Percentiles rank a stretch among this genome's conserved stretches.
Conservation (phyloP, 2,113 vertebrate species). For the Chaetodon trifascialis region DNA sequence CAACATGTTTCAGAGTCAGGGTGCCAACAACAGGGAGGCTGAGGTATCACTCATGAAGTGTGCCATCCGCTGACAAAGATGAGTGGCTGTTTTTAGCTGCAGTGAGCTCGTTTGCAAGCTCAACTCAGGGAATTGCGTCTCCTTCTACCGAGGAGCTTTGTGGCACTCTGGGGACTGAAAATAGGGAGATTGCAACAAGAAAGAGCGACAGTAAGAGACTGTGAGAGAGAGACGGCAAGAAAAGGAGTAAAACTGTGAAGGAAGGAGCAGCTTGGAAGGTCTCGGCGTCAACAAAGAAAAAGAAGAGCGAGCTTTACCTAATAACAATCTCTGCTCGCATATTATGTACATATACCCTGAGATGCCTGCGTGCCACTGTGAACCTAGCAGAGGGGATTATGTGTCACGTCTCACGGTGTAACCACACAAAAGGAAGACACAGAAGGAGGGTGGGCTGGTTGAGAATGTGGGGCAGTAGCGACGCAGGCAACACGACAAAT, state of each 20-base stretch:
- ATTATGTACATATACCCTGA: constrained; percentile 56
- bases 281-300: constrained; percentile 34
- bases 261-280: constrained; percentile 40
- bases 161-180: constrained; percentile 71
- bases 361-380: constrained; percentile 51
- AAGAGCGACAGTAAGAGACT: constrained; percentile 44
- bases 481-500: constrained; percentile 4
- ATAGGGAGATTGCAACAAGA: constrained; percentile 55
- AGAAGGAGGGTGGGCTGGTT: constrained; percentile 21
- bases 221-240: constrained; percentile 10
- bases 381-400: constrained; percentile 48
- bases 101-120: constrained; percentile 62
- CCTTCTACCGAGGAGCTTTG: constrained; percentile 59
- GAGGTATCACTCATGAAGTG: constrained; percentile 57
- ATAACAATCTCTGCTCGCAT: constrained; percentile 66
- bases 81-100: constrained; percentile 76
- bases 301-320: constrained; percentile 42
- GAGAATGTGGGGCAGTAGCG: constrained; percentile 25
- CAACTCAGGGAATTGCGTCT: constrained; percentile 60
- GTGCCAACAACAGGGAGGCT: constrained; percentile 30
- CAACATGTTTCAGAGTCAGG: constrained; percentile 19
- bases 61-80: constrained; percentile 57
- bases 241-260: constrained; percentile 14
- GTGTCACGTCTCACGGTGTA: constrained; percentile 18
- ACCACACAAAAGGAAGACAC: constrained; percentile 18